Evolutionary conservation across 2,113 vertebrate genomes (phyloP), one percentile per base, ranked within the genome.

Genomic region (Sinocyclocheilus rhinocerous): DNA sequence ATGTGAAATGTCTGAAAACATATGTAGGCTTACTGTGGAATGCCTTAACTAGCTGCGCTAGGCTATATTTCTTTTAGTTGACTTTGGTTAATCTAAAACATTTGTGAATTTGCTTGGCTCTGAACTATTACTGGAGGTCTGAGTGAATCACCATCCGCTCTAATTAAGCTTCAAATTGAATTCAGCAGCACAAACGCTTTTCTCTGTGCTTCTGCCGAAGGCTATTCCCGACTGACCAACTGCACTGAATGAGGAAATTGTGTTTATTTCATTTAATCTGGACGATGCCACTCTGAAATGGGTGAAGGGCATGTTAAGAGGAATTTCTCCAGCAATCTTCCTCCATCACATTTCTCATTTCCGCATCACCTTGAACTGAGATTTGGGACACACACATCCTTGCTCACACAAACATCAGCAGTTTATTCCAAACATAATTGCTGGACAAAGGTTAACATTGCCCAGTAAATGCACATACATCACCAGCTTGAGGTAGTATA

Each of bases 251-350:
- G 52, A 70, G 63, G 45, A 79, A 79, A 26, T 70, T 79, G 84
- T 63, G 67, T 81, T 80, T 85, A 72, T 80, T 80, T 75, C 12
- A 73, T 81, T 80, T 80, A 72, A 33, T 61, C 77, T 29, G 48
- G 52, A 59, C 4, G 3, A 42, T 42, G 36, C n/a, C 57, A 22
- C 29, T n/a, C 50, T 81, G 50, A 61, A 81, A 48, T 57, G 69
- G 65, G 76, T 86, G 42, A 72, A 86, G 76, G 76, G 11, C 16
- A 55, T 22, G 65, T 78, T 79, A 24, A 69, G 26, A 69, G 33
- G 50, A 79, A 61, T 69, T 69, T 29, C 15, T 26, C 15, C 8
- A 67, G 39, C 79, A 81, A 81, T 81, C 61, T 50, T 67, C 15
- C 10, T 8, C 39, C 61, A 48, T 48, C 42, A 24, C 9, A 20